Evolutionary conservation across 2,888 invertebrate genomes (phyloP), one percentile per base, ranked within the genome.

Genomic region (Alentia gelatinosa): DNA sequence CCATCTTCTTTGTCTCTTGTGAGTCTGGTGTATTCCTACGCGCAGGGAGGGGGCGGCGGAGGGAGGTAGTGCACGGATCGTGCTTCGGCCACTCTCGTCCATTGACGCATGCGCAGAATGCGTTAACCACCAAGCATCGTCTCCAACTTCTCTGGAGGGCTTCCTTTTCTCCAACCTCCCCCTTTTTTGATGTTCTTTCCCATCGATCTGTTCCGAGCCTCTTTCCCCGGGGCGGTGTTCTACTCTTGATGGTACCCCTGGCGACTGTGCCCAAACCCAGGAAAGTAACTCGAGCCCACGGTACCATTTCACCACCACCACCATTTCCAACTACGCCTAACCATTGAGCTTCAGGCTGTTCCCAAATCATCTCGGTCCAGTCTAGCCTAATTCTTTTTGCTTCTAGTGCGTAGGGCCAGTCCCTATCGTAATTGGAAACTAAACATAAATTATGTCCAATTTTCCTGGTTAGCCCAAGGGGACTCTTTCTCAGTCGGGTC

Each of bases 391-490:
- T 37, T 79, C 19, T 39, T 26, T 4, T 9, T 15, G 37, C n/a
- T 50, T 23, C 26, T 33, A 35, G 7, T 86, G 86, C 30, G 42
- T 39, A 30, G 47, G n/a, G 47, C 26, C 86, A n/a, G 42, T 12
- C 47, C n/a, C 12, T 33, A 47, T 15, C 15, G 47, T 86, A 86
- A 86, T 86, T 86, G 47, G 42, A 86, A 47, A 86, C 86, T 86
- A 86, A 86, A 86, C 86, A 86, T 86, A 86, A 86, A 86, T 86
- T 86, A 50, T 47, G 47, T 50, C 47, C 35, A 86, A 86, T 86
- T 86, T 50, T 33, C 86, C 50, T 9, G 47, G n/a, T 86, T 50
- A 26, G 86, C 42, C 86, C 47, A 12, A 30, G 86, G 50, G 4
- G 1, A 9, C 26, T 15, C 30, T 39, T 68, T 68, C 33, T 68